Conservation (phyloP, 2,888 invertebrate genomes). For the Orgyia antiqua region DNA sequence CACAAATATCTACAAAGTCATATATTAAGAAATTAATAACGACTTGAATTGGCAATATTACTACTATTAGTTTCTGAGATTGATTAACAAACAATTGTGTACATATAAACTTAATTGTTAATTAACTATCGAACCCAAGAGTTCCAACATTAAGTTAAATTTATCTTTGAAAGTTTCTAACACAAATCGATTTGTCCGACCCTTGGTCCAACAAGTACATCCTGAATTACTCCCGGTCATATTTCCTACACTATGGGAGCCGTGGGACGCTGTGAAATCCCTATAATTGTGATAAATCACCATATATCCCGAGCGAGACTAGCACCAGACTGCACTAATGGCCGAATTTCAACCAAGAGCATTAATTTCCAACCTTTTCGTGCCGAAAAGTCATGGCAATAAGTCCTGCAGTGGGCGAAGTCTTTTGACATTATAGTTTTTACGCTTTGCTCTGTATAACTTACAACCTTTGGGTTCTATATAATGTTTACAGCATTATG, state of each 20-base stretch:
- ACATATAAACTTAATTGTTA: too few relatives aligned
- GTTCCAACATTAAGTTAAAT: neutral
- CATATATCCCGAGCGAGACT: constrained; percentile 46
- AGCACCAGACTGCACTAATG: constrained; percentile 65
- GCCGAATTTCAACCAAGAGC: constrained; percentile 46
- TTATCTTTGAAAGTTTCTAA: neutral
- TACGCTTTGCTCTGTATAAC: too few relatives aligned
- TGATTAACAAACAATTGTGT: too few relatives aligned
- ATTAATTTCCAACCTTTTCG: constrained; percentile 50
- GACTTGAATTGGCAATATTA: too few relatives aligned
- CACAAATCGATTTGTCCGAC: constrained; percentile 1
- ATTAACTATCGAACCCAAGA: too few relatives aligned
- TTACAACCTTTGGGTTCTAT: too few relatives aligned
- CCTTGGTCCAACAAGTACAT: constrained; percentile 3
- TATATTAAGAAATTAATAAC: too few relatives aligned
- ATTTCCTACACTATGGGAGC: constrained; percentile 12
- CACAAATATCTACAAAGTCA: too few relatives aligned
- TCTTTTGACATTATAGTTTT: constrained; percentile 13
- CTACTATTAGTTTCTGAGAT: too few relatives aligned
- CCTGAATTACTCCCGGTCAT: constrained; percentile 19
- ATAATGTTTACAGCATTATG: too few relatives aligned
- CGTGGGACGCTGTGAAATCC: constrained; percentile 34
- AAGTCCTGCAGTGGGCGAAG: constrained; percentile 5
- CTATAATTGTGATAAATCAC: constrained; percentile 72
- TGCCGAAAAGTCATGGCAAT: constrained; percentile 33